These are phyloP conservation scores for Tryphoninae sp. DNA, from an alignment of 2,888 invertebrate genomes.

Conservation along the genomic window DNA sequence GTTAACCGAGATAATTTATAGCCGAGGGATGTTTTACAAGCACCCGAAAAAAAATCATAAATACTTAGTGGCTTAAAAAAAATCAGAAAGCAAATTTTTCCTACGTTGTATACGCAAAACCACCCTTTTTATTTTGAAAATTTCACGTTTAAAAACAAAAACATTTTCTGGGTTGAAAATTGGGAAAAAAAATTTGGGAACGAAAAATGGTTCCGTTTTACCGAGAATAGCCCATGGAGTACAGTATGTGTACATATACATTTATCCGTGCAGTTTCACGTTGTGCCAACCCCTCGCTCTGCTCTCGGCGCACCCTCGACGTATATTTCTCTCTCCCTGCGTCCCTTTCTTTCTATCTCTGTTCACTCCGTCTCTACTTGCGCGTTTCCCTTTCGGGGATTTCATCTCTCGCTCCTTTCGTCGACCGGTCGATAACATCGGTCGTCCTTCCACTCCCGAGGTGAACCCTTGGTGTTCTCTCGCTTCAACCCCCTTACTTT, in stretches of 20 bases:
- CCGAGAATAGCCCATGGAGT: neutral
- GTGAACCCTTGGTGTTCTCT: conserved; percentile 19
- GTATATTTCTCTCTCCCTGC: conserved; percentile 28
- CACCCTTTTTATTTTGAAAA: too few species aligned
- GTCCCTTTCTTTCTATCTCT: conserved; percentile 44
- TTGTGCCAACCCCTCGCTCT: conserved; percentile 51
- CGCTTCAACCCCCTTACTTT: conserved; percentile 12
- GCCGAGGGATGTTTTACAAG: neutral
- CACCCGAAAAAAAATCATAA: neutral
- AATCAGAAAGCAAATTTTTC: neutral
- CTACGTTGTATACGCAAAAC: neutral
- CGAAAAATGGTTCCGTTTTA: neutral
- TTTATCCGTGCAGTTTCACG: conserved; percentile 42
- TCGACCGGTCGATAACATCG: conserved; percentile 61
- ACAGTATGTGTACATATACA: conserved; percentile 16
- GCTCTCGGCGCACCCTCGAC: conserved; percentile 50
- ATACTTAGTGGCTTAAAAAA: neutral
- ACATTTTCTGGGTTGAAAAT: too few species aligned
- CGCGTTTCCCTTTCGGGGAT: conserved; percentile 39
- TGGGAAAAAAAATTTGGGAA: neutral
- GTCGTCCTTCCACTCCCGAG: conserved; percentile 58
- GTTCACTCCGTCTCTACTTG: conserved; percentile 23
- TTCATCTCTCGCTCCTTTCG: conserved; percentile 49
- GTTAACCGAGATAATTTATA: neutral
- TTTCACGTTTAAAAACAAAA: too few species aligned